Conservation (phyloP, 2,113 vertebrate species). For the Pipa parva region DNA sequence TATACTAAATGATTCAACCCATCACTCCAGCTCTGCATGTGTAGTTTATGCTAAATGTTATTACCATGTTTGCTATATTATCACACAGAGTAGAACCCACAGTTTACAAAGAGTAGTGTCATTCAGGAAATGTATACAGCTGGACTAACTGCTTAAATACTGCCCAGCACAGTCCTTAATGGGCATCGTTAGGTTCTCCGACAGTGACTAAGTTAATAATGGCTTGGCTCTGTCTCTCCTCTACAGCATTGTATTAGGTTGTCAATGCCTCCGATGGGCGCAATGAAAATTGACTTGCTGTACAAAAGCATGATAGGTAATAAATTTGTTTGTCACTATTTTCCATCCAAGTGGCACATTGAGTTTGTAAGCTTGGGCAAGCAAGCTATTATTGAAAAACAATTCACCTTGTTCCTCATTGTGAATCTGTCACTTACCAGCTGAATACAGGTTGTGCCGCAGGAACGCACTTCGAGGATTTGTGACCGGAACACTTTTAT, state of each 20-base stretch:
- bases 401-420: slow-evolving; percentile 47
- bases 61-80: no score
- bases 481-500: slow-evolving; percentile 17
- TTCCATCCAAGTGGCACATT: slow-evolving; percentile 57
- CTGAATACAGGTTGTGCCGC: slow-evolving; percentile 49
- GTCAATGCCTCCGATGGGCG: slow-evolving; percentile 51
- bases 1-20: no score
- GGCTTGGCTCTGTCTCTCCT: slow-evolving; percentile 9
- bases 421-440: slow-evolving; percentile 50
- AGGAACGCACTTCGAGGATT: neutral
- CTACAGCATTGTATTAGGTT: slow-evolving; percentile 45
- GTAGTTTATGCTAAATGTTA: no score
- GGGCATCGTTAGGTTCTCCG: no score
- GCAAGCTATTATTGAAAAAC: slow-evolving; percentile 49
- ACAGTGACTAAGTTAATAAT: slow-evolving; percentile 20
- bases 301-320: slow-evolving; percentile 54
- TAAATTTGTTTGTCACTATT: slow-evolving; percentile 62
- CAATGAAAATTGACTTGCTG: slow-evolving; percentile 59
- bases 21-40: no score
- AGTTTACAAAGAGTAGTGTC: no score
- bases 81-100: no score
- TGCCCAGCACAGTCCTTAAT: no score
- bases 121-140: neutral
- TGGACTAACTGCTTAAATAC: no score
- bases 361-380: slow-evolving; percentile 50